These are phyloP conservation scores for Steromphala cineraria DNA, from an alignment of 2,888 invertebrate genomes.

Conservation along the genomic window DNA sequence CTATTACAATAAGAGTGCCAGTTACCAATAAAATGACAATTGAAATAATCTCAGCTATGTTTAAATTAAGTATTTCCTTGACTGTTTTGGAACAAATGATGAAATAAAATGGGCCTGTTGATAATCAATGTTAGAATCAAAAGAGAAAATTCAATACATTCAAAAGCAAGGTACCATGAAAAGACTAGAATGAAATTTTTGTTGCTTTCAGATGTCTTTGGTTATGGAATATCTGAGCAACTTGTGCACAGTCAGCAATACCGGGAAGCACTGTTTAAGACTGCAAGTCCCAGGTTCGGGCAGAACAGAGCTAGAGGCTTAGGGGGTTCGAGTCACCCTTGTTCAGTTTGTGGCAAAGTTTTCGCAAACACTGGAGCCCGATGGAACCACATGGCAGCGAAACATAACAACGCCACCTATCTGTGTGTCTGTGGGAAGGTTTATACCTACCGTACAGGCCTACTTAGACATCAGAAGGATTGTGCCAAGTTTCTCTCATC, in stretches of 20 bases:
- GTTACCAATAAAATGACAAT: too few relatives aligned
- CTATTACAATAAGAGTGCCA: too few relatives aligned
- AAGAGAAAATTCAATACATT: too few relatives aligned
- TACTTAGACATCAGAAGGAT: not conserved
- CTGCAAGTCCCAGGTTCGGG: too few relatives aligned
- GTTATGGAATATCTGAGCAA: not conserved
- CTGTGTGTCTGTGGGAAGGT: not conserved
- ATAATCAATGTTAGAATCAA: too few relatives aligned
- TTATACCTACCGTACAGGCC: not conserved
- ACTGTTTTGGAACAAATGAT: too few relatives aligned
- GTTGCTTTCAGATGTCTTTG: not conserved
- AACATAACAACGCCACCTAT: not conserved
- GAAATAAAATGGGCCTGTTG: too few relatives aligned
- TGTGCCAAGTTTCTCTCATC: not conserved
- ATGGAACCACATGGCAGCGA: slow-evolving; percentile 13
- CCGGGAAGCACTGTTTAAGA: too few relatives aligned
- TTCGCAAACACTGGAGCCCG: not conserved
- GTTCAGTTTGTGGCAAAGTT: not conserved
- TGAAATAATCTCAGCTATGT: too few relatives aligned
- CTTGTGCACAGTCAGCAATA: not conserved
- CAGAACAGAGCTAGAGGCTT: too few relatives aligned
- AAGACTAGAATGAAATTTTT: not conserved
- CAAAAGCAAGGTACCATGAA: too few relatives aligned
- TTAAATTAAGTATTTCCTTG: too few relatives aligned
- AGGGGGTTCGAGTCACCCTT: not conserved